A percentile compares a stretch with the other conserved stretches of the same genome.
phyloP scores from a whole-genome alignment of 2,113 vertebrate genomes.

The Amphiprion ocellaris region DNA sequence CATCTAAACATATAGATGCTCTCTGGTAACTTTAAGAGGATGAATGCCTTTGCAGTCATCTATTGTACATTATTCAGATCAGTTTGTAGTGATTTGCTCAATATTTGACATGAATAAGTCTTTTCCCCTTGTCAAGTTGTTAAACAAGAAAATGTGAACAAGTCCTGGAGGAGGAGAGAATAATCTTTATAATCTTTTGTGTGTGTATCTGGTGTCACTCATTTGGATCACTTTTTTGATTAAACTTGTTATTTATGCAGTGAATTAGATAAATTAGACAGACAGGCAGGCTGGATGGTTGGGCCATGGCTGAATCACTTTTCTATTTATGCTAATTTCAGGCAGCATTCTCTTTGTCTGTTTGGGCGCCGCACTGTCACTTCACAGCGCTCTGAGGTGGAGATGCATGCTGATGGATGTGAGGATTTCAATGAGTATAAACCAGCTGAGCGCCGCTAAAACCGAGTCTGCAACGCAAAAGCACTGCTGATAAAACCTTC shows the following conservation, averaged over 20 bases:
- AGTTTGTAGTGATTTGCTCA: slow-evolving; percentile 2
- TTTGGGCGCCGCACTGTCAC: slow-evolving; percentile 51
- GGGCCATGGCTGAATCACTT: slow-evolving; percentile 61
- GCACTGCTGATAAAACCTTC: slow-evolving; percentile 52
- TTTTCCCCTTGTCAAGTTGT: slow-evolving; percentile 17
- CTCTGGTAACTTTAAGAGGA: background rate
- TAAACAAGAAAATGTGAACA: slow-evolving; percentile 11
- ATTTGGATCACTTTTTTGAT: slow-evolving; percentile 72
- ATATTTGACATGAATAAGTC: background rate
- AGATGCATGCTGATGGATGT: slow-evolving; percentile 67
- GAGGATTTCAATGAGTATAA: slow-evolving; percentile 65
- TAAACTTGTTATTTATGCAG: slow-evolving; percentile 76
- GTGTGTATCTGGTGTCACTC: slow-evolving; percentile 54
- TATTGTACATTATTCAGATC: background rate
- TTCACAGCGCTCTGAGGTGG: slow-evolving; percentile 30
- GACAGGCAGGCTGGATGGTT: slow-evolving; percentile 62
- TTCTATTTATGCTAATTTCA: slow-evolving; percentile 68
- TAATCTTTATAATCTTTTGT: slow-evolving; percentile 1
- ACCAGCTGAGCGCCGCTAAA: slow-evolving; percentile 57
- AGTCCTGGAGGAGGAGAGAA: slow-evolving; percentile 4
- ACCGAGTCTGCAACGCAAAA: slow-evolving; percentile 49
- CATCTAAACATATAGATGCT: slow-evolving; percentile 8
- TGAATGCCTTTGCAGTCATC: background rate
- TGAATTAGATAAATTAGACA: slow-evolving; percentile 71
- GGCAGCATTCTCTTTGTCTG: slow-evolving; percentile 54